Evolutionary conservation across 2,113 vertebrate species (phyloP).

Genomic region (Leiothrix lutea): DNA sequence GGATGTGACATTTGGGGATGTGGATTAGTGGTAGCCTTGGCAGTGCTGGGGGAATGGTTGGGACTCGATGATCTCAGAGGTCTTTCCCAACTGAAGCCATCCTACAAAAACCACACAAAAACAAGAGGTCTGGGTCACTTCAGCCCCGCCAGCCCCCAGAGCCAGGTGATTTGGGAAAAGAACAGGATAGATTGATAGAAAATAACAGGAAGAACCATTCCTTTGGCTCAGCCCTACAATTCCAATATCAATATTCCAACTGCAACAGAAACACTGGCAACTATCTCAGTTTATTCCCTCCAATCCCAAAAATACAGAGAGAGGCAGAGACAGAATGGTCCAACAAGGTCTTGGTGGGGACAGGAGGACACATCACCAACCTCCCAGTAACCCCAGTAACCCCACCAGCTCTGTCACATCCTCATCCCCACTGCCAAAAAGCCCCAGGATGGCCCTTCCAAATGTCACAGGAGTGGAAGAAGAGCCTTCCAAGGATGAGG

Average conservation of each 20-base stretch:
- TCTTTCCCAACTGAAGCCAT: background rate
- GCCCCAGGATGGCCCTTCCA: background rate
- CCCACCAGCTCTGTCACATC: background rate
- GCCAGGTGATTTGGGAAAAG: background rate
- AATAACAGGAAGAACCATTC: fast-evolving
- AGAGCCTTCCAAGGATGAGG: background rate
- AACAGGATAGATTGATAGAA: too few relatives aligned
- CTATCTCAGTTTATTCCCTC: background rate
- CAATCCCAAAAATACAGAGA: background rate
- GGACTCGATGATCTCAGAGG: background rate
- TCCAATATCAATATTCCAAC: background rate
- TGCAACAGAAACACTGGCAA: fast-evolving
- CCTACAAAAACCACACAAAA: background rate
- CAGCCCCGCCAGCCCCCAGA: fast-evolving
- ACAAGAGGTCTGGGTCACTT: background rate
- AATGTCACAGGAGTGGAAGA: fast-evolving
- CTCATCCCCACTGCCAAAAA: background rate
- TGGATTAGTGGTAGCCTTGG: too few relatives aligned
- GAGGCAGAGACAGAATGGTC: background rate
- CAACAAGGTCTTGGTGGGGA: background rate
- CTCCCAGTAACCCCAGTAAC: background rate
- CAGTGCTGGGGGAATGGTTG: fast-evolving
- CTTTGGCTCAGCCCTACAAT: background rate
- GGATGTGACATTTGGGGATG: background rate
- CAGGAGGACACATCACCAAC: background rate